Conservation (phyloP, 53 echinoderm and acorn worm genomes). For the Zoroaster sp. region DNA sequence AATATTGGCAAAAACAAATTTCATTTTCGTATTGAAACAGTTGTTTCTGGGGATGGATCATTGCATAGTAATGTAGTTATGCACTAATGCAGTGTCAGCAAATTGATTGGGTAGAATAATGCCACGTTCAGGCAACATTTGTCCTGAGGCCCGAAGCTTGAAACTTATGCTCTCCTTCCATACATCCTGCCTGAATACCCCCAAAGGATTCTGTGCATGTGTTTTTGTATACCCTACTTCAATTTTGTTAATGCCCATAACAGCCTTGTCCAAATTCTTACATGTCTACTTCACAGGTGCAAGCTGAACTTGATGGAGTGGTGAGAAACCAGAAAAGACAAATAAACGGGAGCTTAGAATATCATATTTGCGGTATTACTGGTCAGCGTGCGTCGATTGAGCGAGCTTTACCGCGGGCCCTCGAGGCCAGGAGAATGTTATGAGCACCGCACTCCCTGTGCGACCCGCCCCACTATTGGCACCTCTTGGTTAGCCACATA, state of each 20-base stretch:
- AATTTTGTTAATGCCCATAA: background rate
- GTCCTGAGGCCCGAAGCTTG: no score
- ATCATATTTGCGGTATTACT: background rate
- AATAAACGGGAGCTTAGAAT: slow-evolving; percentile 9
- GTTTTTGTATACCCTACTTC: background rate
- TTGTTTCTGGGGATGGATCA: no score
- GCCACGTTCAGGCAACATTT: no score
- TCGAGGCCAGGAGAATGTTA: background rate
- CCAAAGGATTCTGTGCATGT: background rate
- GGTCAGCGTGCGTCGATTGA: background rate
- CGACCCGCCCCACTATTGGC: background rate
- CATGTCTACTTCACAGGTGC: slow-evolving; percentile 13
- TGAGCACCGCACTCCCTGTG: background rate
- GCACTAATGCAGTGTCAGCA: background rate
- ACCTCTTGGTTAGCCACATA: background rate
- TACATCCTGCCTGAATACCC: background rate
- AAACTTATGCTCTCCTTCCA: background rate
- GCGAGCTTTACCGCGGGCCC: background rate
- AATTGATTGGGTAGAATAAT: background rate
- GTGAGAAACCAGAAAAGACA: slow-evolving; percentile 16
- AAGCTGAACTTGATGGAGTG: slow-evolving; percentile 22
- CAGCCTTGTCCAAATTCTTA: slow-evolving; percentile 19
- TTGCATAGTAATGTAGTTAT: background rate
- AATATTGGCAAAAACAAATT: no score
- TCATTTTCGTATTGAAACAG: no score